phyloP scores from a whole-genome alignment of 2,888 invertebrate genomes.

The Tenthredo scrophulariae region DNA sequence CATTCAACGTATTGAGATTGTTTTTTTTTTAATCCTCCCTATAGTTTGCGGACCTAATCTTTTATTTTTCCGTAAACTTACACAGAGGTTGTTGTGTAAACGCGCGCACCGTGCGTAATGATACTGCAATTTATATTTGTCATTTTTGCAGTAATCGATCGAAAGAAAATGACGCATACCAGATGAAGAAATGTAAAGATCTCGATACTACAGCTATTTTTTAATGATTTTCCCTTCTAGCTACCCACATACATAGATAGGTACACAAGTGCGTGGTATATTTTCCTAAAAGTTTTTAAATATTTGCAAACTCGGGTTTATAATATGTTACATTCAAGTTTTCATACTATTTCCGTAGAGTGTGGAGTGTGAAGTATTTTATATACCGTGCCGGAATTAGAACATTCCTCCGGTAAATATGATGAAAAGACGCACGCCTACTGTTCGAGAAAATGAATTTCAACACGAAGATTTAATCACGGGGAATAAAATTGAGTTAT shows the following conservation, averaged over 20 bases:
- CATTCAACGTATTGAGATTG: neutral
- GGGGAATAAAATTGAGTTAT: neutral
- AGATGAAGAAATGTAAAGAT: neutral
- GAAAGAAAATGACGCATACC: neutral
- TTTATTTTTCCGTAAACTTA: neutral
- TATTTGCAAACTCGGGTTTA: conserved; percentile 5
- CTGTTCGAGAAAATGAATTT: neutral
- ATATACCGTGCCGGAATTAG: conserved; percentile 41
- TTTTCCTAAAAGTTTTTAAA: neutral
- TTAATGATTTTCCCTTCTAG: conserved; percentile 1
- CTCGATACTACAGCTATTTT: neutral
- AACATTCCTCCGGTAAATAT: conserved; percentile 46
- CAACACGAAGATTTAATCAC: neutral
- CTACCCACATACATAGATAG: neutral
- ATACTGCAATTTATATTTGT: neutral
- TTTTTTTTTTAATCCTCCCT: neutral
- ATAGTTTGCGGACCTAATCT: conserved; percentile 12
- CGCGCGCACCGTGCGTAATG: neutral
- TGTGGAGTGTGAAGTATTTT: neutral
- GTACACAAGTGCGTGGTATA: neutral
- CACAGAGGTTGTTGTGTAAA: neutral
- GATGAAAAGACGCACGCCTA: conserved; percentile 11
- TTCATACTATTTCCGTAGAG: conserved; percentile 39
- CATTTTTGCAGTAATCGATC: neutral
- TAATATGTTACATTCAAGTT: conserved; percentile 15